Percentiles rank a stretch among this genome's conserved stretches.
phyloP scores from a whole-genome alignment of 2,113 vertebrate genomes.

The Numida meleagris region DNA sequence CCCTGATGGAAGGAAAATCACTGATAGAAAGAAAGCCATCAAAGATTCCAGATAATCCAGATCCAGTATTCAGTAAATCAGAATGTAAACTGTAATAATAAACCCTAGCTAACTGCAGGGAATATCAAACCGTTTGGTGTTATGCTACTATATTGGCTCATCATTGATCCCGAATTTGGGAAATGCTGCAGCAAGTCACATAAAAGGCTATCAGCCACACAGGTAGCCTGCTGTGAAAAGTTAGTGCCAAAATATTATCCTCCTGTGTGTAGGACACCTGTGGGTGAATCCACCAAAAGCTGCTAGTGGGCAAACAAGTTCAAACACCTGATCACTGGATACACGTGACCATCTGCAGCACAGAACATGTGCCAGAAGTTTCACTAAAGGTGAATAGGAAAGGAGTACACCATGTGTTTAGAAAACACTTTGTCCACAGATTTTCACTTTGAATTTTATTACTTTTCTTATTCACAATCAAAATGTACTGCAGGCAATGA shows the following conservation, averaged over 20 bases:
- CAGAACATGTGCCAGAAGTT: constrained; percentile 13
- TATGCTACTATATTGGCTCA: background rate
- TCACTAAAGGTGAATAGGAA: background rate
- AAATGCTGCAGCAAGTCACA: background rate
- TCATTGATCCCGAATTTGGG: background rate
- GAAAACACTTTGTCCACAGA: background rate
- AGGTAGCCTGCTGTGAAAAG: constrained; percentile 52
- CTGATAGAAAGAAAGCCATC: background rate
- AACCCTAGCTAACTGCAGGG: background rate
- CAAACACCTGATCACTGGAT: constrained; percentile 37
- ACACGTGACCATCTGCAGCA: background rate
- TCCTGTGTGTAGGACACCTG: constrained; percentile 8
- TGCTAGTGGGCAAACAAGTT: constrained; percentile 47
- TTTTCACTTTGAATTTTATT: background rate
- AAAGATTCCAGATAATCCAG: background rate
- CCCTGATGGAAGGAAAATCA: background rate
- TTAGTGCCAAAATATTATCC: constrained; percentile 43
- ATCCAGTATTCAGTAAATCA: background rate
- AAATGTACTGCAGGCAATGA: background rate
- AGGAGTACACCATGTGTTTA: background rate
- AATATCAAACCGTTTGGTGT: background rate
- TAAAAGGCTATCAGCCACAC: background rate
- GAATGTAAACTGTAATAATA: background rate
- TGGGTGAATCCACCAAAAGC: constrained; percentile 42
- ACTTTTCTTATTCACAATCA: background rate